Percentiles rank a stretch among this genome's conserved stretches.
phyloP scores from a whole-genome alignment of 1,140 invertebrate species.

The Campoletis sonorensis region DNA sequence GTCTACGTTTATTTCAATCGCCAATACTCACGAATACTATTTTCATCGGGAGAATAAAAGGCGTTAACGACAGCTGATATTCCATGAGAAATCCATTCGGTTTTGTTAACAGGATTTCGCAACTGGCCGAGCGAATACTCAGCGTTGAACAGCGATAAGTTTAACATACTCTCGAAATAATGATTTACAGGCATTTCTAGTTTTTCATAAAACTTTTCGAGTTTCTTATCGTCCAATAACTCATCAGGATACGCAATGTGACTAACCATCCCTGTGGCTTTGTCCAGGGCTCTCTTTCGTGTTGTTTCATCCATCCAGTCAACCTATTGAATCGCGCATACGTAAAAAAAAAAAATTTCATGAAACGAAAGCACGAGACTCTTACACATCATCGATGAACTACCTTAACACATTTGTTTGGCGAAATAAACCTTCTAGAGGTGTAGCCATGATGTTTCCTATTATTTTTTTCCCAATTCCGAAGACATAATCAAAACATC shows the following conservation, averaged over 20 bases:
- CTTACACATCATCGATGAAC: too few relatives aligned
- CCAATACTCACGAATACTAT: conserved; percentile 87
- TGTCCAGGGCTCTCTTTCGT: conserved; percentile 82
- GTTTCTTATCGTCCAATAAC: conserved; percentile 84
- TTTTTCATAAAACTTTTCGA: conserved; percentile 86
- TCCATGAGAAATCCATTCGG: conserved; percentile 88
- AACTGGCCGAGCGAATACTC: conserved; percentile 87
- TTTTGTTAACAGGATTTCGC: conserved; percentile 88
- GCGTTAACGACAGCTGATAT: conserved; percentile 89
- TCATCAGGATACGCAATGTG: conserved; percentile 92
- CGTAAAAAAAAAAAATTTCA: too few relatives aligned
- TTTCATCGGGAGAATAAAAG: conserved; percentile 89
- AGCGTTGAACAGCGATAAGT: conserved; percentile 85
- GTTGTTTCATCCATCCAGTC: conserved; percentile 94
- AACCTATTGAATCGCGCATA: too few relatives aligned
- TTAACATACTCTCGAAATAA: conserved; percentile 86
- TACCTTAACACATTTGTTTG: too few relatives aligned
- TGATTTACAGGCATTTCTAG: conserved; percentile 82
- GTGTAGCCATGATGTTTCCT: too few relatives aligned
- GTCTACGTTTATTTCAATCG: conserved; percentile 33
- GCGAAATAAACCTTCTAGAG: too few relatives aligned
- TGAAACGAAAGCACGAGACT: too few relatives aligned
- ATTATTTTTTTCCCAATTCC: too few relatives aligned
- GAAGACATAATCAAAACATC: too few relatives aligned
- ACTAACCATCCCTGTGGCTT: conserved; percentile 84